Evolutionary conservation across 1,140 invertebrate species (phyloP), one percentile per base, ranked within the genome.

Genomic region (Gryon sp.): DNA sequence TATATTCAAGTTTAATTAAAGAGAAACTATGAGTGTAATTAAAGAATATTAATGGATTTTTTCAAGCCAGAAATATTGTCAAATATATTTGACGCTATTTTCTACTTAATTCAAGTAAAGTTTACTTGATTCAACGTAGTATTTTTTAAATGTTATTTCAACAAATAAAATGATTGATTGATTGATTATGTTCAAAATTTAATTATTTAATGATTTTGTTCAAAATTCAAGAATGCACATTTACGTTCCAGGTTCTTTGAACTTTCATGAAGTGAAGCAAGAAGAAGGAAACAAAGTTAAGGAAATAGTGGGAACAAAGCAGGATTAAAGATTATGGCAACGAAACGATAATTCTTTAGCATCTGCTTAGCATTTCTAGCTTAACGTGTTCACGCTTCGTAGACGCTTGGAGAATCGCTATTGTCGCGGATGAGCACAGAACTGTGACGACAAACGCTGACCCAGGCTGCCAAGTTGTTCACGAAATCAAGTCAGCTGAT

Each of bases 361-460:
- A 65, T 74, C 53, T 74, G 60, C 53, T 74, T 66, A 74, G 20
- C 43, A 52, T 65, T 66, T 57, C 46, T 72, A 72, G 34, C 72
- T 66, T 50, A 43, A 48, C 57, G 70, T n/a, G n/a, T 82, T 80
- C 76, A 80, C 79, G 81, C 55, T 82, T 53, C 69, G 62, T 72
- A 74, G 62, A 53, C 70, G 52, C 63, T 28, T 15, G 30, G 52
- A 77, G 74, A 46, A 79, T 80, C 60, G 65, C 45, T 38, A 66
- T 80, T 79, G 75, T 72, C 66, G 53, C 60, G 60, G 45, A 12
- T 30, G 62, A 28, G 32, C 69, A 74, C 48, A 40, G 28, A 52
- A 50, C 40, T 72, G 66, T 73, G 59, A 76, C 55, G 70, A 43
- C 19, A 50, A 72, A 46, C 12, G 32, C 72, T 65, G 63, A 73